phyloP scores from a whole-genome alignment of 2,113 vertebrate species.

The Xiphias gladius region DNA sequence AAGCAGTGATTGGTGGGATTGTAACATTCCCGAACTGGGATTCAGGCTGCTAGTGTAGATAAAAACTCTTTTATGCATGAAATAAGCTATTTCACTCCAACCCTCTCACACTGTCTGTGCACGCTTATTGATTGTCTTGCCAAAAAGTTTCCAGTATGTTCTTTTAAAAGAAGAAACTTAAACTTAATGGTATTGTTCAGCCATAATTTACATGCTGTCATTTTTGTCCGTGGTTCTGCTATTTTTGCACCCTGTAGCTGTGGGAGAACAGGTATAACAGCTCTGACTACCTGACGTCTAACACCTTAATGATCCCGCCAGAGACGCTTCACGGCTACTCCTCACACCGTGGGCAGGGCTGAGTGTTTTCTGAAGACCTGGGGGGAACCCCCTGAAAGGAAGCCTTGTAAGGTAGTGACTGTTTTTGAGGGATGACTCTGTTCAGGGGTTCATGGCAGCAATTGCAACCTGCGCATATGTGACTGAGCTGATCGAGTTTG shows the following conservation, averaged over 20 bases:
- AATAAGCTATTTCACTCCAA: neutral
- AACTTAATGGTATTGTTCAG: neutral
- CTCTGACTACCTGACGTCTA: conserved; percentile 42
- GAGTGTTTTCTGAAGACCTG: conserved; percentile 50
- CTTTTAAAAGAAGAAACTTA: neutral
- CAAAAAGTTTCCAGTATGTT: too few species aligned
- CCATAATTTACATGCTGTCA: conserved; percentile 12
- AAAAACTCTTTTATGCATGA: neutral
- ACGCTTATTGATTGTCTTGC: neutral
- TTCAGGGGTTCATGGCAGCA: neutral
- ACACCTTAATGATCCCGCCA: conserved; percentile 55
- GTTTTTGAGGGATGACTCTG: neutral
- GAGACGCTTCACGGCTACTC: conserved; percentile 57
- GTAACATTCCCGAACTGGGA: neutral
- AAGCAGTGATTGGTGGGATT: neutral
- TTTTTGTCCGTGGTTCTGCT: conserved; percentile 16
- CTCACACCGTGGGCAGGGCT: conserved; percentile 37
- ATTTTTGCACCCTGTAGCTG: conserved; percentile 23
- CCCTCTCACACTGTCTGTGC: neutral
- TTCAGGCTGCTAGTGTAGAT: neutral
- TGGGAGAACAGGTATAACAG: conserved; percentile 40
- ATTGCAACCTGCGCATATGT: neutral
- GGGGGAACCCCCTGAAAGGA: conserved; percentile 35
- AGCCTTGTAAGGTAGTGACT: neutral
- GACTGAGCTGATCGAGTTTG: neutral